Base-by-base conservation (phyloP, 2,888 invertebrate genomes). In the Hetaerina titia region DNA sequence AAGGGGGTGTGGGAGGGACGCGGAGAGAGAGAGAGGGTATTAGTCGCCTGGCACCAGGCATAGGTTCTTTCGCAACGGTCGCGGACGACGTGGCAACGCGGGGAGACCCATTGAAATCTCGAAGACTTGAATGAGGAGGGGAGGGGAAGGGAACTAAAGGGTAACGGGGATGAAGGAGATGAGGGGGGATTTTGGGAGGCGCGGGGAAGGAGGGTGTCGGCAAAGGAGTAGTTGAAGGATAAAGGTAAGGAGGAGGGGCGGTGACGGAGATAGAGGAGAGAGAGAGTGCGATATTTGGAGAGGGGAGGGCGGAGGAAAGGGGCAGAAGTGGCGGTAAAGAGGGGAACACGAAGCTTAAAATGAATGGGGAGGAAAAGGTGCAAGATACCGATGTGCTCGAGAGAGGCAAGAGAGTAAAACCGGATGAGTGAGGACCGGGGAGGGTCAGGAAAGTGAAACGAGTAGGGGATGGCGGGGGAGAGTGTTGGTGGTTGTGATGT, bases 61-160 rank as follows among this genome's bases (percentile, higher is more conserved):
- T 69, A 92, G 69, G 92, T 92, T 92, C 92, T 92, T 92, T 92
- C 92, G 92, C 92, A 92, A 92, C 92, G 90, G 90, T 45, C 90
- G 31, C 81, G 60, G 94, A 57, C 88, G 87, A 74, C 31, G 31
- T 31, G 69, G 87, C 87, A 87, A 60, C 63, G 87, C 87, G n/a
- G 87, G 31, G 87, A 57, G 87, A 57, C 88, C 88, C 94, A 88
- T 94, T 94, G 87, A 87, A 81, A 88, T 94, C 94, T 64, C 60
- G n/a, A 87, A 87, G 88, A 88, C 88, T 60, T 89, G 94, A 74
- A 60, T 95, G 92, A 56, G 94, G 60, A 95, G 64, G 74, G 81
- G 81, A 22, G 25, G 81, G 92, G 58, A n/a, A 22, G 81, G 31
- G 58, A 31, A 81, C 56, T 25, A 31, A 31, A 19, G 60, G 57